Evolutionary conservation across 2,888 invertebrate genomes (phyloP), one percentile per base, ranked within the genome.

Genomic region (Lissocephala sabroskyi): DNA sequence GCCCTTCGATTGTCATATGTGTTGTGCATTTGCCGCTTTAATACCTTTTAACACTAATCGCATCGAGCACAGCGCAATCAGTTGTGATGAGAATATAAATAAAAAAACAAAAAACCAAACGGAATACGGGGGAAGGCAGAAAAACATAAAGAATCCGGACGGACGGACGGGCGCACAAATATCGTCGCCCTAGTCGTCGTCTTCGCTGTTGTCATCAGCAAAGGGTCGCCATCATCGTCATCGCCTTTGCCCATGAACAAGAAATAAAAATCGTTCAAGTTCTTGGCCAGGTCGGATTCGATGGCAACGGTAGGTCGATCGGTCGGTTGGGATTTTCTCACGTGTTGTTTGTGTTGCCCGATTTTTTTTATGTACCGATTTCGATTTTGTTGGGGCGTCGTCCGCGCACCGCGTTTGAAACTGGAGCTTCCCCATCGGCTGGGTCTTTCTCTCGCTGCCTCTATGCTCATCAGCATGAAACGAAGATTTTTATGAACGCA

Each of bases 21-120:
- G 80, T 66, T 79, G 82, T 80, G 81, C 80, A 82, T 82, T 83
- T 81, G 83, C 82, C 81, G 82, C 84, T 84, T 82, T 83, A 82
- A 84, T 82, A 81, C 82, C 82, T 84, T 81, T 81, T 81, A 82
- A 81, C 82, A 82, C 82, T 81, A 81, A 81, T 81, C 81, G 82
- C 80, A 81, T 74, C 71, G 71, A 66, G 66, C 70, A 67, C 67
- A 66, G 65, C 67, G 82, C 82, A 82, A 82, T 82, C 82, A 82
- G 77, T 81, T 82, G 82, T 82, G 82, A 82, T 82, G 82, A 82
- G 82, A 82, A 82, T 82, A 80, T 80, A 80, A 79, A 81, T 79
- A 79, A 73, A 60, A 46, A 41, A 55, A 55, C 56, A 44, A 48
- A 52, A 47, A 57, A 52, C 30, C 47, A 51, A 59, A 23, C 39